phyloP scores from a whole-genome alignment of 2,888 invertebrate genomes.

The Melolontha melolontha region DNA sequence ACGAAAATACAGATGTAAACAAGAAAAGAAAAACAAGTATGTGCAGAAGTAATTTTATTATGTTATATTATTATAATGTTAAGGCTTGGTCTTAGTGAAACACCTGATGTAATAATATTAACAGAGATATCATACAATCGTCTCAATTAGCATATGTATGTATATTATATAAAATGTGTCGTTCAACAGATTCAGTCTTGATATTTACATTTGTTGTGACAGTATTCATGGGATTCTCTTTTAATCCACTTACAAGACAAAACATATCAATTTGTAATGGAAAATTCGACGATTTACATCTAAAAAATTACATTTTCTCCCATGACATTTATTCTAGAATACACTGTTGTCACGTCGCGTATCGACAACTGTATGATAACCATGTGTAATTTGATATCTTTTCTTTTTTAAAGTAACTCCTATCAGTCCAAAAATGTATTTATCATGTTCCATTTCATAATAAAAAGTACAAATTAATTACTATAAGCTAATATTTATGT shows the following conservation, averaged over 20 bases:
- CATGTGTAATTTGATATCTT: constrained; percentile 55
- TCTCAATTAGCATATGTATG: constrained; percentile 33
- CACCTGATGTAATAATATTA: constrained; percentile 65
- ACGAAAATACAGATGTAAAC: too few species aligned
- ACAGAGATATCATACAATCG: constrained; percentile 64
- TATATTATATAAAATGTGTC: neutral
- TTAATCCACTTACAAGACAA: too few species aligned
- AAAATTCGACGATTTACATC: too few species aligned
- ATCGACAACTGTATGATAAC: constrained; percentile 56
- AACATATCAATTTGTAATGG: too few species aligned
- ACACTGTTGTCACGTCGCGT: too few species aligned
- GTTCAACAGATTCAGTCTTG: too few species aligned
- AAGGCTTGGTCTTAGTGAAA: constrained; percentile 68
- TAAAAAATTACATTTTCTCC: too few species aligned
- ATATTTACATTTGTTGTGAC: too few species aligned
- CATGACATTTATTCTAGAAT: too few species aligned
- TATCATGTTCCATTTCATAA: constrained; percentile 22
- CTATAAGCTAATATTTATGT: too few species aligned
- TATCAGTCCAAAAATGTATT: constrained; percentile 57
- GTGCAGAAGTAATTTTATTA: constrained; percentile 65
- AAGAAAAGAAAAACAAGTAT: constrained; percentile 48
- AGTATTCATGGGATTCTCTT: too few species aligned
- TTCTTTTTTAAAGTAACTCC: constrained; percentile 46
- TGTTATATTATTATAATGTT: constrained; percentile 65
- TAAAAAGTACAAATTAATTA: too few species aligned